Conservation (phyloP, 1,140 invertebrate species). For the Ruditapes philippinarum region DNA sequence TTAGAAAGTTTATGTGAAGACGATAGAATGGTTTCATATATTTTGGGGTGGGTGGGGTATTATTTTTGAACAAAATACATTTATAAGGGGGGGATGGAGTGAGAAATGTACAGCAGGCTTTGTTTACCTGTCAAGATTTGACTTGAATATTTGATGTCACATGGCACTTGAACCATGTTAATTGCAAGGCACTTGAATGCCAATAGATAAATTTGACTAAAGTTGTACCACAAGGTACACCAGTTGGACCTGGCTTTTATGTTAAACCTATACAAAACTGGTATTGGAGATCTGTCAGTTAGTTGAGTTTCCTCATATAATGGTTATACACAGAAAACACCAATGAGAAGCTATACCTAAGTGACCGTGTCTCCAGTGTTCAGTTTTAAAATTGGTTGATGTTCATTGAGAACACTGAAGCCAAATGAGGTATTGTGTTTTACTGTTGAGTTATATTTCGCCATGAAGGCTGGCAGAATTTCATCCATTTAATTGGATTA, state of each 20-base stretch:
- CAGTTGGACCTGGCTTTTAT: no score
- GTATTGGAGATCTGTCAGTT: background rate
- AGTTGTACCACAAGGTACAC: background rate
- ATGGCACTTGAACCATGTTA: conserved; percentile 32
- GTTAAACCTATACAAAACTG: background rate
- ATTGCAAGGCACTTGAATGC: background rate
- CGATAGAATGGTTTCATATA: background rate
- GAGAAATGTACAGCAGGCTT: conserved; percentile 48
- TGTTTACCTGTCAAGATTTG: conserved; percentile 42
- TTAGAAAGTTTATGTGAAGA: background rate
- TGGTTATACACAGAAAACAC: no score
- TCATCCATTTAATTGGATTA: background rate
- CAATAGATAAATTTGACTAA: background rate
- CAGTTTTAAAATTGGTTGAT: no score
- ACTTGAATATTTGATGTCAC: background rate
- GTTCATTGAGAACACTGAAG: no score
- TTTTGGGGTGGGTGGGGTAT: no score
- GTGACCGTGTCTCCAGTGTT: no score
- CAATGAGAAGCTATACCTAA: no score
- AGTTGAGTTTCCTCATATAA: no score
- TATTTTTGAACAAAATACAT: conserved; percentile 35
- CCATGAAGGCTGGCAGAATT: background rate
- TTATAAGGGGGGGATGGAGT: background rate
- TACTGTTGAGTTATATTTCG: no score
- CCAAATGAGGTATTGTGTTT: no score